A percentile compares a stretch with the other conserved stretches of the same genome.
These are phyloP conservation scores for Malacoctenus gilli DNA, from an alignment of 2,797 vertebrate genomes.

Conservation along the genomic window DNA sequence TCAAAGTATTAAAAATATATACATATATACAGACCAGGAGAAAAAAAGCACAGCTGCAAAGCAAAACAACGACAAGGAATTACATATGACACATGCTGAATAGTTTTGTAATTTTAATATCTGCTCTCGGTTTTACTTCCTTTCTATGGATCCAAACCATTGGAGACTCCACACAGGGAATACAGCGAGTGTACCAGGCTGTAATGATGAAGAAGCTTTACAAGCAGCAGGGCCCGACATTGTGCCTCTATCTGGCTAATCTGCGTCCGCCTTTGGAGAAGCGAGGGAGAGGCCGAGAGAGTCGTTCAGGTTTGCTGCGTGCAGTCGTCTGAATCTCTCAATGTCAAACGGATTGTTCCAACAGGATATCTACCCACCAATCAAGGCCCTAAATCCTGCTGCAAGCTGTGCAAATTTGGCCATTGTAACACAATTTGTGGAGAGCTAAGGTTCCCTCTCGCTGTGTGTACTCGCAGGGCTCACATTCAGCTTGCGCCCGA, in stretches of 20 bases:
- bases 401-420: conserved; percentile 39
- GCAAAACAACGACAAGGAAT: conserved; percentile 1
- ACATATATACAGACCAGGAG: no score
- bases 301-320: conserved; percentile 22
- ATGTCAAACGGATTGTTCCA: conserved; percentile 42
- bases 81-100: neutral
- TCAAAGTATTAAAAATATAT: no score
- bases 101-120: neutral
- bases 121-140: neutral
- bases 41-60: neutral
- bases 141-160: no score
- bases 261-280: neutral
- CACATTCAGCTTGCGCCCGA: neutral
- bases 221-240: neutral
- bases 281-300: neutral
- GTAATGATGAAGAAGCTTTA: neutral
- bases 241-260: neutral
- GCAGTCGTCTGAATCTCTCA: conserved; percentile 9
- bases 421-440: conserved; percentile 24
- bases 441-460: no score
- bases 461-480: no score
- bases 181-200: no score
- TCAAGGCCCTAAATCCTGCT: conserved; percentile 22
- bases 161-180: no score
- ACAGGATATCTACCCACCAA: conserved; percentile 20